Evolutionary conservation across 2,113 vertebrate species (phyloP), one percentile per base, ranked within the genome.

Genomic region (Pyxicephalus adspersus): DNA sequence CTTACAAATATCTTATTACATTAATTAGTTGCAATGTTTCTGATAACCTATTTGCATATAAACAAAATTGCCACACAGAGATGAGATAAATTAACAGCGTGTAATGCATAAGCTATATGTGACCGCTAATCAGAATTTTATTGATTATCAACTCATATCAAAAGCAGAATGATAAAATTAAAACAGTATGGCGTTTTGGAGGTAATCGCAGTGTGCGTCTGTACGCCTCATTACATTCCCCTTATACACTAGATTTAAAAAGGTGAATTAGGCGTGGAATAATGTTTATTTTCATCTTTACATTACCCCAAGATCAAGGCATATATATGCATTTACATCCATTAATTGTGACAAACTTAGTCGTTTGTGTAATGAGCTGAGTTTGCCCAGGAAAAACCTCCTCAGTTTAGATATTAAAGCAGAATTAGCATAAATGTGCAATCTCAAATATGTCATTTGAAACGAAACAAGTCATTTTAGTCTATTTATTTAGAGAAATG

Each of bases 21-120:
- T 73, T 73, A 73, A 73, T 73, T 73, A 73, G 25, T 73, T 34
- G 52, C 70, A 73, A 58, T 73, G 26, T 58, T 57, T 55, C 8
- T 73, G 26, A 73, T 73, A 73, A 58, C 70, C 29, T 20, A 73
- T 73, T 73, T 73, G 70, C 70, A 73, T 73, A 73, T 34, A 34
- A 52, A 73, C 52, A 72, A 72, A 72, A 72, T 57, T 72, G 52
- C 52, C 17, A 5, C 58, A 5, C 19, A 22, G 11, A 57, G 52
- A 22, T 20, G 29, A 73, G 2, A 20, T 17, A 22, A 17, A 57
- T 17, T 18, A 31, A 5, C n/a, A 58, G 11, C 13, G 4, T 31
- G 45, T 28, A 26, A 26, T 34, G 16, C 2, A 31, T 31, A 6
- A n/a, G 26, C n/a, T 45, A 45, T 45, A 9, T 58, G 52, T 34